phyloP scores from a whole-genome alignment of 2,113 vertebrate species.

The Taurulus bubalis region DNA sequence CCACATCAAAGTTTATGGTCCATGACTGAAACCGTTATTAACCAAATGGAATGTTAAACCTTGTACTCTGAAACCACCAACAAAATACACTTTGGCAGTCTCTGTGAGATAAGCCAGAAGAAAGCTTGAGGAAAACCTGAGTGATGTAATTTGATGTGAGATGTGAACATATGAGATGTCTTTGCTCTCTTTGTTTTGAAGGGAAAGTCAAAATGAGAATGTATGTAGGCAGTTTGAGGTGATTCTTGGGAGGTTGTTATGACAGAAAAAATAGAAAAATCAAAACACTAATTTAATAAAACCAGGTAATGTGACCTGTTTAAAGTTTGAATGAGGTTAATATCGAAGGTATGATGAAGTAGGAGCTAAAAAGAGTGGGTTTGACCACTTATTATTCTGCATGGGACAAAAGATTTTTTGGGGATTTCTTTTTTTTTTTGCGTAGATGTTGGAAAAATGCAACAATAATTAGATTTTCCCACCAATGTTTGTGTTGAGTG shows the following conservation, averaged over 20 bases:
- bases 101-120: conserved; percentile 10
- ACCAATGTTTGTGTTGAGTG: background rate
- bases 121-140: conserved; percentile 31
- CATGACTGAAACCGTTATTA: conserved; percentile 20
- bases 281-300: too few relatives aligned
- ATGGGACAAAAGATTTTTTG: background rate
- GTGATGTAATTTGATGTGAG: conserved; percentile 29
- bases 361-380: background rate
- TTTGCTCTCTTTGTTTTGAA: background rate
- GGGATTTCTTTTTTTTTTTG: background rate
- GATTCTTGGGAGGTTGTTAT: conserved; percentile 7
- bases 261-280: conserved; percentile 29
- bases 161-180: conserved; percentile 8
- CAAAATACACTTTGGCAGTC: background rate
- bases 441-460: background rate
- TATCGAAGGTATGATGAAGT: too few relatives aligned
- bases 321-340: background rate
- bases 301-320: background rate
- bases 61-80: background rate
- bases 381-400: background rate
- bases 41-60: conserved; percentile 16
- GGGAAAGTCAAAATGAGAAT: conserved; percentile 21
- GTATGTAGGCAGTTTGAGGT: background rate
- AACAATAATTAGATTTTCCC: background rate
- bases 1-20: conserved; percentile 22